Evolutionary conservation across 2,113 vertebrate species (phyloP).

Genomic region (Bettongia penicillata): DNA sequence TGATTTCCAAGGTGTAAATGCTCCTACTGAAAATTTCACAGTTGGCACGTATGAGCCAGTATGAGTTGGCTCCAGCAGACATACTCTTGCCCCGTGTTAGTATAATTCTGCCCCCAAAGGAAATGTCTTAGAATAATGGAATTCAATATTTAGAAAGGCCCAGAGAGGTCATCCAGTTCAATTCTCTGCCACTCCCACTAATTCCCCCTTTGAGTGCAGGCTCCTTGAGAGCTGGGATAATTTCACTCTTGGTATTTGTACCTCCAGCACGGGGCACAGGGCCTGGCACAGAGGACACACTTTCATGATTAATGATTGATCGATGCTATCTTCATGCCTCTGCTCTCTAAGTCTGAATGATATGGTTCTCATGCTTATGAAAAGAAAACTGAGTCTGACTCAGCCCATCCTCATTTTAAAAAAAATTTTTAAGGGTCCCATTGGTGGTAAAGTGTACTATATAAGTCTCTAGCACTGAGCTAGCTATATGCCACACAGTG

Average conservation of each 20-base stretch:
- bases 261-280: background rate
- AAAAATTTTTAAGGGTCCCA: background rate
- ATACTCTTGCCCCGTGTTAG: background rate
- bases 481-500: background rate
- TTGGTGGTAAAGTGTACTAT: background rate
- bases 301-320: background rate
- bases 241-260: background rate
- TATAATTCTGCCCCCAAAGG: background rate
- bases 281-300: background rate
- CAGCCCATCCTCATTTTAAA: slow-evolving; percentile 19
- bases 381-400: slow-evolving; percentile 15
- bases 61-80: background rate
- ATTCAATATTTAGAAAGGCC: background rate
- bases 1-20: background rate
- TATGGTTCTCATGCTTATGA: background rate
- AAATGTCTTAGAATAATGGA: background rate
- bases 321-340: background rate
- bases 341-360: background rate
- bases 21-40: background rate
- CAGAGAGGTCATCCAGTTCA: background rate
- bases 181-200: background rate
- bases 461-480: background rate
- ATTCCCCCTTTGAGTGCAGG: background rate
- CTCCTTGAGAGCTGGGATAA: background rate
- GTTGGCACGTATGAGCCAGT: background rate